Percentiles rank a stretch among this genome's conserved stretches.
Evolutionary conservation across 2,113 vertebrate species (phyloP).

Genomic region (Trichomycterus rosablanca): DNA sequence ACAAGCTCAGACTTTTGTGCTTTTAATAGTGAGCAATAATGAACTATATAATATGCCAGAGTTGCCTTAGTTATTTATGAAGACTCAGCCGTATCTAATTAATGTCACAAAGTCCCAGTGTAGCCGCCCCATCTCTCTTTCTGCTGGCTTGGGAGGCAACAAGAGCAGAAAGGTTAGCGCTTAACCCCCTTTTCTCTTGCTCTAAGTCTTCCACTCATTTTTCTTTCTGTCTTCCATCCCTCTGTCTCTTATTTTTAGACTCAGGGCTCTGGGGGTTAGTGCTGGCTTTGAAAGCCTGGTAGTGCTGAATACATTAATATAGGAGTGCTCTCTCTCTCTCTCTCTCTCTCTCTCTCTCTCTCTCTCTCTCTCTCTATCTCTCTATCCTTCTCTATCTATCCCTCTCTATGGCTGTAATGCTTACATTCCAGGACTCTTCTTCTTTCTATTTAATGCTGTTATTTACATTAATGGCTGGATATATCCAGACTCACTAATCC

Average conservation of each 20-base stretch:
- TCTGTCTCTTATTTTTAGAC: slow-evolving; percentile 63
- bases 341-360: slow-evolving; percentile 11
- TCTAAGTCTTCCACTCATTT: slow-evolving; percentile 10
- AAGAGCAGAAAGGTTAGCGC: slow-evolving; percentile 20
- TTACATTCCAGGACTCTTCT: too few relatives aligned
- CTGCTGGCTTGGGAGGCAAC: slow-evolving; percentile 16
- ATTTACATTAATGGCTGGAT: too few relatives aligned
- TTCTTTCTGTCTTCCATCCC: slow-evolving; percentile 20
- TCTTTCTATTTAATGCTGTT: too few relatives aligned
- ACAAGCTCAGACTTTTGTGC: too few relatives aligned
- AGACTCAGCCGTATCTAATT: slow-evolving; percentile 3
- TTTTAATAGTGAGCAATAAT: too few relatives aligned
- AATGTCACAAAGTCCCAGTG: slow-evolving; percentile 5
- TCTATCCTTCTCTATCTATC: slow-evolving; percentile 2
- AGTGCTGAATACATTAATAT: slow-evolving; percentile 56
- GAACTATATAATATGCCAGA: too few relatives aligned
- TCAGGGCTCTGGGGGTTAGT: slow-evolving; percentile 51
- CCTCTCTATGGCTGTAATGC: slow-evolving; percentile 9
- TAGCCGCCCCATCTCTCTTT: slow-evolving; percentile 1
- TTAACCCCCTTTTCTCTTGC: slow-evolving; percentile 15
- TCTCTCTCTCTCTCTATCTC: slow-evolving; percentile 15
- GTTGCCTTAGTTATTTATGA: too few relatives aligned
- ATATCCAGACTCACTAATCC: too few relatives aligned
- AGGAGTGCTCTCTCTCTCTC: slow-evolving; percentile 20
- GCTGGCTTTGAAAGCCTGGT: slow-evolving; percentile 43